These are phyloP conservation scores for Sturmia bella DNA, from an alignment of 2,888 invertebrate species.

Conservation along the genomic window DNA sequence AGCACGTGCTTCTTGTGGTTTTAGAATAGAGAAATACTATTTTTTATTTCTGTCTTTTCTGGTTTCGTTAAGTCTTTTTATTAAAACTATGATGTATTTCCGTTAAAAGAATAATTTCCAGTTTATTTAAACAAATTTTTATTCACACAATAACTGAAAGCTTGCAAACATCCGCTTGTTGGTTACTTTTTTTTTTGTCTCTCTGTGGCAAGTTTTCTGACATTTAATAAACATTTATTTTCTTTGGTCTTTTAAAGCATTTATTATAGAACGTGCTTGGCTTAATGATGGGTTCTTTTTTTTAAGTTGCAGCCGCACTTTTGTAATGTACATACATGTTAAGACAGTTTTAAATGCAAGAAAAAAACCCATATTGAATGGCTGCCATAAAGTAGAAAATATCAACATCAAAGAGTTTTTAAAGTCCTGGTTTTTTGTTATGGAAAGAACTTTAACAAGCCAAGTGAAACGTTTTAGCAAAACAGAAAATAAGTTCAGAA, in stretches of 20 bases:
- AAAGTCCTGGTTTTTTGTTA: slow-evolving; percentile 30
- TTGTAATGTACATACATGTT: slow-evolving; percentile 28
- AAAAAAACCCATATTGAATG: not conserved
- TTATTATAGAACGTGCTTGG: slow-evolving; percentile 60
- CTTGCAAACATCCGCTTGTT: slow-evolving; percentile 49
- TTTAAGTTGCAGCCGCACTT: slow-evolving; percentile 18
- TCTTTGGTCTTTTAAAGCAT: slow-evolving; percentile 43
- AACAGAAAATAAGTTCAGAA: not conserved
- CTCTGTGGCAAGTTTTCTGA: slow-evolving; percentile 20
- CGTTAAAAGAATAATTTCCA: slow-evolving; percentile 62
- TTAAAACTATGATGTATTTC: slow-evolving; percentile 61
- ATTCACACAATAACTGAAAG: slow-evolving; percentile 3
- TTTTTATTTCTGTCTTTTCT: slow-evolving; percentile 35
- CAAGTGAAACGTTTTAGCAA: not conserved
- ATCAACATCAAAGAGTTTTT: slow-evolving; percentile 26
- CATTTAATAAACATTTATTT: slow-evolving; percentile 43
- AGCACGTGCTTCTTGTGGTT: slow-evolving; percentile 54
- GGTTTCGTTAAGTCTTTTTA: slow-evolving; percentile 35
- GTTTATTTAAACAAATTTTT: slow-evolving; percentile 15
- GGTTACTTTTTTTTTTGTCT: slow-evolving; percentile 35
- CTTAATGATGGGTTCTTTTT: slow-evolving; percentile 49
- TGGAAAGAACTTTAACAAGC: slow-evolving; percentile 24
- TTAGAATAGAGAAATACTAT: not conserved
- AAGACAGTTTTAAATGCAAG: slow-evolving; percentile 14
- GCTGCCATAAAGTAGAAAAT: not conserved